phyloP scores from a whole-genome alignment of 2,888 invertebrate genomes.

The Apoderus coryli region DNA sequence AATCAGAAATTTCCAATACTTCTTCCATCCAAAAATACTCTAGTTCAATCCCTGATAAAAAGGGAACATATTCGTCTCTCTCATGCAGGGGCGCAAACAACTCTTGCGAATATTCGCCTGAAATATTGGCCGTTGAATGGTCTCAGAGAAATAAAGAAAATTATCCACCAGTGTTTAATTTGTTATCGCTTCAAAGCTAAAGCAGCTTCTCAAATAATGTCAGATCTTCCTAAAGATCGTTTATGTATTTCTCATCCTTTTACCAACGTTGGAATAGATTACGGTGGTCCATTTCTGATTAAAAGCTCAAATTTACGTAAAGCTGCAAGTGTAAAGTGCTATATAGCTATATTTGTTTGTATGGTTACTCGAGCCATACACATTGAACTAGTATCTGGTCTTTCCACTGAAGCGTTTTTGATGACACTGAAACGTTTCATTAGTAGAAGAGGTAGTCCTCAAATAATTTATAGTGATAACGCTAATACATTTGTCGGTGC shows the following conservation, averaged over 20 bases:
- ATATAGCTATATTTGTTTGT: background rate
- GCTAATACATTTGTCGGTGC: background rate
- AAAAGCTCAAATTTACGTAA: background rate
- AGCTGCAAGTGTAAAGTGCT: background rate
- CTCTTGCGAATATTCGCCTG: no score
- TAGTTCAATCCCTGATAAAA: background rate
- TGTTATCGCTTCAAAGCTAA: constrained; percentile 2
- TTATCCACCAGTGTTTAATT: background rate
- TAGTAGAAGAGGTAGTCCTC: background rate
- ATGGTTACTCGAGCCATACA: background rate
- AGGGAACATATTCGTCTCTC: background rate
- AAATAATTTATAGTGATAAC: background rate
- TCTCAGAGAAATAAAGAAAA: no score
- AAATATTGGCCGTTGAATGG: no score
- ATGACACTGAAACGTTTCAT: background rate
- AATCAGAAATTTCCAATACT: background rate
- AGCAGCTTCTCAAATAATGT: background rate
- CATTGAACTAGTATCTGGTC: background rate
- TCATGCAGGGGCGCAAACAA: background rate
- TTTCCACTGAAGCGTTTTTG: constrained; percentile 1
- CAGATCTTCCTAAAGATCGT: background rate
- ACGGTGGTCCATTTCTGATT: constrained; percentile 1
- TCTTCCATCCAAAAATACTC: background rate
- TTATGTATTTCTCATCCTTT: background rate
- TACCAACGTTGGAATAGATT: background rate